Evolutionary conservation across 1,140 invertebrate species (phyloP).

Genomic region (Trigoniulus corallinus): DNA sequence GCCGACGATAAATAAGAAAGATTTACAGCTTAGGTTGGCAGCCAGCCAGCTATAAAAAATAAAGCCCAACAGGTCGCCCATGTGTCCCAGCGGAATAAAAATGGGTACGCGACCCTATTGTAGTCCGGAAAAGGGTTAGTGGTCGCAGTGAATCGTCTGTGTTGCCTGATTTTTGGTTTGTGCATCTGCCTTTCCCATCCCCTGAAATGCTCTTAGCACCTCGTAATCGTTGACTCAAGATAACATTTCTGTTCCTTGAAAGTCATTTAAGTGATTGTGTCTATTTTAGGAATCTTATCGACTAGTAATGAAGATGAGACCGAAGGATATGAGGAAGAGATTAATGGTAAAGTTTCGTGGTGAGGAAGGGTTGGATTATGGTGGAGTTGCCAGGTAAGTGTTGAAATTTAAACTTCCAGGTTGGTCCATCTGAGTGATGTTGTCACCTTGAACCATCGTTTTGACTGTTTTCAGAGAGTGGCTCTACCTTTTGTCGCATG

Average conservation of each 20-base stretch:
- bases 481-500: constrained; percentile 83
- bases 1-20: too few relatives aligned
- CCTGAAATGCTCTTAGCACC: too few relatives aligned
- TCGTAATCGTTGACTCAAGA: too few relatives aligned
- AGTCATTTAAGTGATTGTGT: neutral
- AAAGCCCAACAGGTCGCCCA: too few relatives aligned
- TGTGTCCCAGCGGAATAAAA: too few relatives aligned
- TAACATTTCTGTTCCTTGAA: neutral
- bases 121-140: too few relatives aligned
- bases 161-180: too few relatives aligned
- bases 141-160: too few relatives aligned
- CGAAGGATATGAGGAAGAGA: constrained; percentile 90
- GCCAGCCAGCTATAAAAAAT: too few relatives aligned
- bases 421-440: neutral
- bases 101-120: too few relatives aligned
- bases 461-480: constrained; percentile 49
- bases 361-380: constrained; percentile 92
- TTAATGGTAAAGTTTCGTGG: constrained; percentile 92
- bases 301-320: constrained; percentile 88
- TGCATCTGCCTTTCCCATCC: too few relatives aligned
- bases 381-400: constrained; percentile 57
- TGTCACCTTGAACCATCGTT: neutral
- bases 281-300: constrained; percentile 52
- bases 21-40: too few relatives aligned
- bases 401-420: neutral